Conservation (phyloP, 2,797 vertebrate genomes). For the Gouania willdenowi region DNA sequence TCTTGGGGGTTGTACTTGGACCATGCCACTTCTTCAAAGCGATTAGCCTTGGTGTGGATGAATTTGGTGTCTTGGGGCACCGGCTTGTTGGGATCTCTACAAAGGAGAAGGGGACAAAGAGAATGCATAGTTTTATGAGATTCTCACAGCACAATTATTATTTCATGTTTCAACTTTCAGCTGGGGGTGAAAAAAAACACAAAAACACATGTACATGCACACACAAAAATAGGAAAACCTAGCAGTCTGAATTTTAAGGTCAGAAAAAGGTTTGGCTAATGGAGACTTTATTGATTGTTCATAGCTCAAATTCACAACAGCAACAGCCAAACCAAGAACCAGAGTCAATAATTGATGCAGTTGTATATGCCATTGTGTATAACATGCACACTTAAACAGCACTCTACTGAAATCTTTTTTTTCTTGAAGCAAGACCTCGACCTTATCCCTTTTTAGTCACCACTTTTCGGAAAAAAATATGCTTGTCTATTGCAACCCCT, state of each 20-base stretch:
- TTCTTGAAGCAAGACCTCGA: not conserved
- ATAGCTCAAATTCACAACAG: constrained; percentile 10
- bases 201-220: too few relatives aligned
- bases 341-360: constrained; percentile 21
- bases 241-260: constrained; percentile 8
- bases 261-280: constrained; percentile 13
- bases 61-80: constrained; percentile 99
- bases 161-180: constrained; percentile 19
- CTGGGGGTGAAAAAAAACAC: constrained; percentile 5
- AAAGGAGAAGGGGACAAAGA: constrained; percentile 17
- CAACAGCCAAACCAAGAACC: constrained; percentile 16
- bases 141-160: constrained; percentile 21
- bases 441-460: constrained; percentile 1
- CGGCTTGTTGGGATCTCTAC: constrained; percentile 96
- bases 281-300: constrained; percentile 19
- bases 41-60: constrained; percentile 98
- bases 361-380: constrained; percentile 3
- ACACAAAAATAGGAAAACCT: constrained; percentile 5
- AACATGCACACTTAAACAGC: constrained; percentile 1
- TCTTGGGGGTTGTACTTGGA: constrained; percentile 97
- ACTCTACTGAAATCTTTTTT: not conserved
- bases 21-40: constrained; percentile 98
- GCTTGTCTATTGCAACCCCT: constrained; percentile 2
- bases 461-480: constrained; percentile 12
- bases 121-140: constrained; percentile 17